Percentiles rank a stretch among this genome's conserved stretches.
Conservation (phyloP, 2,888 invertebrate species). For the Ophonus ardosiacus region DNA sequence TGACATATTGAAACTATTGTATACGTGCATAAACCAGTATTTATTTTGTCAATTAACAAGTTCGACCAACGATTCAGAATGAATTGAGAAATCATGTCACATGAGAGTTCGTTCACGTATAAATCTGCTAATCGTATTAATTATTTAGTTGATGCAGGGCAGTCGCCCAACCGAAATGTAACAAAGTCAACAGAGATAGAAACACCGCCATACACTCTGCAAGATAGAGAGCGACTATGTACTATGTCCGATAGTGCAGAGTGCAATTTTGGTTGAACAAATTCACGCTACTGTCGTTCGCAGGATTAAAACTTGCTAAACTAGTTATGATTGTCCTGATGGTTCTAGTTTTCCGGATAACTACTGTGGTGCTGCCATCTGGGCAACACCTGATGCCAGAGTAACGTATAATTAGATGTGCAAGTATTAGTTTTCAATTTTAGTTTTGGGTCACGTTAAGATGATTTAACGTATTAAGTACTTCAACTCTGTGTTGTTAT, state of each 20-base stretch:
- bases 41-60: constrained; percentile 15
- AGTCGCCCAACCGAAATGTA: constrained; percentile 10
- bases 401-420: constrained; percentile 8
- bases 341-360: neutral
- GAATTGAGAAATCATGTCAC: constrained; percentile 37
- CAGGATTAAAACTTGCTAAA: constrained; percentile 11
- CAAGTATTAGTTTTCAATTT: constrained; percentile 9
- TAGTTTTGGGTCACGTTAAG: constrained; percentile 3
- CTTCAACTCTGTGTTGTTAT: neutral
- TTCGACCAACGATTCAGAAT: neutral
- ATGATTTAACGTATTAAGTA: constrained; percentile 17
- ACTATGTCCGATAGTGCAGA: neutral
- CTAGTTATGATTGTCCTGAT: constrained; percentile 23
- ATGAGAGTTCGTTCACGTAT: constrained; percentile 8
- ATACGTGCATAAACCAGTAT: neutral
- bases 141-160: constrained; percentile 32
- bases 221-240: neutral
- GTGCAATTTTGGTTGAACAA: constrained; percentile 11
- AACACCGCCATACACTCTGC: neutral
- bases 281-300: neutral
- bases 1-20: neutral
- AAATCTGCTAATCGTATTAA: constrained; percentile 39
- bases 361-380: constrained; percentile 14
- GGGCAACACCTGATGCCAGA: constrained; percentile 2
- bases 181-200: constrained; percentile 30